These are phyloP conservation scores for Julus scandinavius DNA, from an alignment of 2,888 invertebrate genomes.

Conservation along the genomic window DNA sequence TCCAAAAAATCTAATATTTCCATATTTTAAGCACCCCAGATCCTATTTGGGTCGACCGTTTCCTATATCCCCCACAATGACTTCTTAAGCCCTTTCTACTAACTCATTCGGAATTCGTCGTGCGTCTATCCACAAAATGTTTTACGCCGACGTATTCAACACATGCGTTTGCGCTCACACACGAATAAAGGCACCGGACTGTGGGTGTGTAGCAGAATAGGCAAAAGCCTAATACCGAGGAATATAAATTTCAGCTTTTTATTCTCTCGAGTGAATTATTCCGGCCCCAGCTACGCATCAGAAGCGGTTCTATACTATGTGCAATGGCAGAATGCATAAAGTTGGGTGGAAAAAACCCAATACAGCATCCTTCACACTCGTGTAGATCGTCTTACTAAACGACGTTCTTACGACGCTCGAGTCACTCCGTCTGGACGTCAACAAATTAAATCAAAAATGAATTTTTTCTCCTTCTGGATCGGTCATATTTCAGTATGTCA, in stretches of 20 bases:
- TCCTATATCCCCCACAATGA: too few species aligned
- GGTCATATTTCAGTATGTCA: background rate
- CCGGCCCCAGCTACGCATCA: background rate
- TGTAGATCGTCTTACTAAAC: background rate
- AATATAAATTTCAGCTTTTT: slow-evolving; percentile 28
- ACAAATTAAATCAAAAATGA: background rate
- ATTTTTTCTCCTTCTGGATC: background rate
- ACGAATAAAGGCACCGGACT: background rate
- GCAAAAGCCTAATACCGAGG: background rate
- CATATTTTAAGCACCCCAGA: background rate
- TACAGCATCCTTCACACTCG: background rate
- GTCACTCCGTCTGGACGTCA: background rate
- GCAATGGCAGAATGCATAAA: background rate
- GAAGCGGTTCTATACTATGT: background rate
- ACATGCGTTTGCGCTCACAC: background rate
- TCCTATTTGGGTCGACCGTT: background rate
- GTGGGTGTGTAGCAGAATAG: background rate
- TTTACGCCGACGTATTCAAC: background rate
- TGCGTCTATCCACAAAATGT: background rate
- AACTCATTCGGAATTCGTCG: background rate
- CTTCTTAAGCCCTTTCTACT: background rate
- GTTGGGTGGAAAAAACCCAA: background rate
- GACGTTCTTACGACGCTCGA: background rate
- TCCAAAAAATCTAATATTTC: background rate
- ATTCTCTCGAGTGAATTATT: slow-evolving; percentile 16